Evolutionary conservation across 2,113 vertebrate species (phyloP), one percentile per base, ranked within the genome.

Genomic region (Nothobranchius furzeri): DNA sequence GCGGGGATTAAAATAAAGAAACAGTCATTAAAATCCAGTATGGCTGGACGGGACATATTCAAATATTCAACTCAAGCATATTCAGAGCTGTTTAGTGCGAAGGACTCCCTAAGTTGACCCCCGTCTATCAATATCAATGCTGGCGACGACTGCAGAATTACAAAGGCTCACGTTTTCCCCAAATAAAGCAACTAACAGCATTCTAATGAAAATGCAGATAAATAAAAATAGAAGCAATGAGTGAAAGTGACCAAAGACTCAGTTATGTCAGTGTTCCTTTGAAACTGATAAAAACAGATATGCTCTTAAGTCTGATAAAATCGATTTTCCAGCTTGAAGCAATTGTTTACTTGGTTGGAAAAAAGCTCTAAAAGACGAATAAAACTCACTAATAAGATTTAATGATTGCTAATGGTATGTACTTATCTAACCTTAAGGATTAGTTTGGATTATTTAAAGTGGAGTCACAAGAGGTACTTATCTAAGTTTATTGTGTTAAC

Each of bases 21-120:
- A 49, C 59, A 12, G 54, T 73, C 55, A 37, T 46, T 70, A 73
- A 73, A 62, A 52, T 3, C 45, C 35, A 36, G 50, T 64, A 6
- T 2, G 47, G 78, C 57, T 17, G 60, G 30, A 37, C 35, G 40
- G 55, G 56, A 67, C 51, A 72, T 68, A 45, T 40, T 81, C 50
- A 84, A 71, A 77, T 67, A 62, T 64, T 81, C n/a, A 68, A 17
- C 70, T 68, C 64, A 40, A 48, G 58, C 68, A 66, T 68, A 69
- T 52, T 70, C 68, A 15, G 17, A 54, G 52, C 59, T 24, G 30
- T 53, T 78, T 61, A 36, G 46, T 25, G 50, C 15, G 46, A 78
- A 74, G 30, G 64, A 61, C 24, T 64, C 69, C 66, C 35, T 47
- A 20, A 37, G 9, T 68, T 54, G 60, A 62, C 24, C 37, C 37